phyloP scores from a whole-genome alignment of 2,888 invertebrate genomes.

The Autographa gamma region DNA sequence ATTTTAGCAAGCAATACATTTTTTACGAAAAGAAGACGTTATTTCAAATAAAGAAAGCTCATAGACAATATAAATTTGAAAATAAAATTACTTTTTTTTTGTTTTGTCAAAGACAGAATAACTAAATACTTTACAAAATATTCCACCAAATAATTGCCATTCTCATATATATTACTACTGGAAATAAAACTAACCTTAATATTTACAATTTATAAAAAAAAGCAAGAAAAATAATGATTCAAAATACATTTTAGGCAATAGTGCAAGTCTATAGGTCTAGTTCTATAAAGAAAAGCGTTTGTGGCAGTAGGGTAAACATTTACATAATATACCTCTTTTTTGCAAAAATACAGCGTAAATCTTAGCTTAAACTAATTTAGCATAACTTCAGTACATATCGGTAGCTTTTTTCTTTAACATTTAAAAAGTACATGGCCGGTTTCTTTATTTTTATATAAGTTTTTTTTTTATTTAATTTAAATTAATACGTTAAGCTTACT shows the following conservation, averaged over 20 bases:
- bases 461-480: conserved; percentile 65
- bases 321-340: conserved; percentile 62
- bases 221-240: background rate
- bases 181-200: background rate
- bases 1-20: too few relatives aligned
- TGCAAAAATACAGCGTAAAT: conserved; percentile 84
- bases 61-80: too few relatives aligned
- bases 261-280: conserved; percentile 57
- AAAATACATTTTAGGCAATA: conserved; percentile 32
- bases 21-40: too few relatives aligned
- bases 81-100: background rate
- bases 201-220: background rate
- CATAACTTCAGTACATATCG: conserved; percentile 75
- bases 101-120: background rate
- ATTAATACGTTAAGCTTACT: conserved; percentile 69
- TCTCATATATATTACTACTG: background rate
- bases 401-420: conserved; percentile 64
- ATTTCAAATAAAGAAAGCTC: too few relatives aligned
- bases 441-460: conserved; percentile 73
- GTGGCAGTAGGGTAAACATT: conserved; percentile 63
- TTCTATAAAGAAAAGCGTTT: conserved; percentile 53
- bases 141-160: background rate
- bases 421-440: conserved; percentile 83
- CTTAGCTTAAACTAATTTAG: conserved; percentile 73
- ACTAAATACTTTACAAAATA: too few relatives aligned